Base-by-base conservation (phyloP, 2,888 invertebrate species). In the Drosophila atroscutellata region DNA sequence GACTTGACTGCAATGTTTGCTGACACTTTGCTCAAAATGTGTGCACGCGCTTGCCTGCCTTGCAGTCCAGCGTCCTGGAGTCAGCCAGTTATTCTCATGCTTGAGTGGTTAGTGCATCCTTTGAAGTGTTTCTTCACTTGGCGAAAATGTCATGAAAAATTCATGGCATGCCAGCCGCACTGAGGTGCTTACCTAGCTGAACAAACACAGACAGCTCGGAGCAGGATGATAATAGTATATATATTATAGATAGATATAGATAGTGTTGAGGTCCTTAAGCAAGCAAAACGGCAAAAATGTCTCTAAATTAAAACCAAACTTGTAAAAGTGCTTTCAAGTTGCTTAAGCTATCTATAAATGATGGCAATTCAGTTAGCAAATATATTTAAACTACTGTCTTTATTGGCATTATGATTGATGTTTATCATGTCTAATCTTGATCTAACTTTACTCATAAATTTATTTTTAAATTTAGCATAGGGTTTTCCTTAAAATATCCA, bases 91-190 rank as follows among this genome's bases (percentile, higher is more conserved):
- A 66, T 75, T 59, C 72, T 64, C 72, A 65, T 62, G 65, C 81
- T 63, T 72, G 70, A 71, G 52, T 63, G 57, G 62, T 28, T 65
- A 60, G 61, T 81, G 81, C 79, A 70, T 71, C 70, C 78, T 77
- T 77, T 75, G 72, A 77, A 81, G 81, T 77, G 79, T 66, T 69
- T 62, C 68, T 39, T 50, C 52, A 65, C 65, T 56, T 56, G 56
- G 75, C 70, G 82, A 86, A 86, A 81, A 61, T 77, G 80, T 79
- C 89, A 91, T 91, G 85, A 91, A 91, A 91, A 91, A 91, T 91
- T 90, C 91, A 91, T 91, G 77, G 69, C 58, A 58, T 24, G 68
- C 64, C 60, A 80, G 24, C 81, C 76, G 67, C 86, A 78, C 56
- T 64, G 70, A 75, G 77, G 73, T 75, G 72, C 74, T 80, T 60